Percentiles rank a stretch among this genome's conserved stretches.
phyloP scores from a whole-genome alignment of 2,113 vertebrate species.

The Bos javanicus region DNA sequence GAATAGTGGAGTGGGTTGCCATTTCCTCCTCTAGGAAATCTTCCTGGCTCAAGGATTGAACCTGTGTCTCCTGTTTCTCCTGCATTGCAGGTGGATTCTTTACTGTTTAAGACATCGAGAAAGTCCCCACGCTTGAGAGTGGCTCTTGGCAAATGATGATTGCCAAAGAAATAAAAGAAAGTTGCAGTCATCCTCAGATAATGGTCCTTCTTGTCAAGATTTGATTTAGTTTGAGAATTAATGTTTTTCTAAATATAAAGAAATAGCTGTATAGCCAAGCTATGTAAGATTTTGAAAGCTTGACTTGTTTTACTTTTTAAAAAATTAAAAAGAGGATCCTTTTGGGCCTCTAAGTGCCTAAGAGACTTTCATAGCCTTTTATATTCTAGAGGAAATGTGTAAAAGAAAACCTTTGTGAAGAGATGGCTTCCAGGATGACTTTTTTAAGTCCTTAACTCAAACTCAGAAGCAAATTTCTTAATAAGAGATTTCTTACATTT shows the following conservation, averaged over 20 bases:
- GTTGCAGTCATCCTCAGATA: not conserved
- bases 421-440: not conserved
- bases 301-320: constrained; percentile 8
- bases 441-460: constrained; percentile 19
- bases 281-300: not conserved
- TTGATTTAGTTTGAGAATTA: not conserved
- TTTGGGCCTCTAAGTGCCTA: not conserved
- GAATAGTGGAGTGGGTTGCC: not conserved
- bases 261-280: not conserved
- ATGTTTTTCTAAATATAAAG: not conserved
- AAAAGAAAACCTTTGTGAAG: constrained; percentile 21
- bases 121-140: not conserved
- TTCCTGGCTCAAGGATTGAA: not conserved
- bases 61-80: not conserved
- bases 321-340: not conserved
- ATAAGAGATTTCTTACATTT: constrained; percentile 37
- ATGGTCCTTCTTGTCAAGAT: not conserved
- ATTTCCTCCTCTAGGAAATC: not conserved
- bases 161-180: not conserved
- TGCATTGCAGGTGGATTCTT: not conserved
- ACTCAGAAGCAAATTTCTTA: constrained; percentile 51
- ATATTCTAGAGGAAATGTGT: not conserved
- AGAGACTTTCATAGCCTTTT: not conserved
- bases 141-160: not conserved
- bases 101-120: not conserved